Conservation (phyloP, 2,888 invertebrate species). For the Urechis unicinctus region DNA sequence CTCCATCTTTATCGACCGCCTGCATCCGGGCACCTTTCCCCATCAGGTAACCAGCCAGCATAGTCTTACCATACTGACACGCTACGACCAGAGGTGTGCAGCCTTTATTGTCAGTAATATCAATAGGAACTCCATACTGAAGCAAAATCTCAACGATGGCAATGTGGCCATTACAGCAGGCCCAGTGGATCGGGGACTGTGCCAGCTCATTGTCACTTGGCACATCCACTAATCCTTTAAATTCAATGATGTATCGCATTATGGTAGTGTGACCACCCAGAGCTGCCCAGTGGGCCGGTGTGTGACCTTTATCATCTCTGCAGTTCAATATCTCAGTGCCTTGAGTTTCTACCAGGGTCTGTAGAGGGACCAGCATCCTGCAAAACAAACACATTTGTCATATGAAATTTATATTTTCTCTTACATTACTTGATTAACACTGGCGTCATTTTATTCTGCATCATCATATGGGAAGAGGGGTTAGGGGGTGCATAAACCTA, state of each 20-base stretch:
- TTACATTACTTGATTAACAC: not conserved
- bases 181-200: conserved; percentile 88
- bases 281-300: conserved; percentile 87
- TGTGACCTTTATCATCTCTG: conserved; percentile 86
- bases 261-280: conserved; percentile 84
- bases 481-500: too few species aligned
- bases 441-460: not conserved
- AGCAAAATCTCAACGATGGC: conserved; percentile 71
- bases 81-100: conserved; percentile 80
- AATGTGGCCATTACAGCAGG: conserved; percentile 85
- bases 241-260: conserved; percentile 76
- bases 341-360: conserved; percentile 73
- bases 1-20: conserved; percentile 84
- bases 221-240: conserved; percentile 71
- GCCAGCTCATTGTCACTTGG: conserved; percentile 83
- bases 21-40: conserved; percentile 84
- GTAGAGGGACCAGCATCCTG: conserved; percentile 77
- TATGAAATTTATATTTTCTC: not conserved
- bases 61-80: conserved; percentile 86
- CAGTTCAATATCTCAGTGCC: conserved; percentile 67
- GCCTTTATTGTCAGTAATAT: conserved; percentile 81
- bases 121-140: conserved; percentile 70
- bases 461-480: too few species aligned
- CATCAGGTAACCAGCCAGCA: conserved; percentile 80
- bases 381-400: conserved; percentile 27